Evolutionary conservation across 2,113 vertebrate species (phyloP).

Genomic region (Ammodytes marinus): DNA sequence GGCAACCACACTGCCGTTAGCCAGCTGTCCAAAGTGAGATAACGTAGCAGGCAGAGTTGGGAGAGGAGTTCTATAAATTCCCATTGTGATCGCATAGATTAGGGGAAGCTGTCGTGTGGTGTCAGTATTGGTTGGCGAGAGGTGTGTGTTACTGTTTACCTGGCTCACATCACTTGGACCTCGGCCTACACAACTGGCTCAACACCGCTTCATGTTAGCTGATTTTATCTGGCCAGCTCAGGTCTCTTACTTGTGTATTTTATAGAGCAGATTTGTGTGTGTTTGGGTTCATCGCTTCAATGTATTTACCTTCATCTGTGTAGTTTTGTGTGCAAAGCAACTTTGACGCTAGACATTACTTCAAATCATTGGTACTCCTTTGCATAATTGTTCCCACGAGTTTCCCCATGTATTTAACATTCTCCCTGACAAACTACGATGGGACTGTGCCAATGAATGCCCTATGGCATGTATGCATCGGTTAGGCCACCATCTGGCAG

Average conservation of each 20-base stretch:
- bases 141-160: slow-evolving; percentile 37
- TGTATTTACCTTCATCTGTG: background rate
- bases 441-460: slow-evolving; percentile 33
- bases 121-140: slow-evolving; percentile 6
- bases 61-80: slow-evolving; percentile 58
- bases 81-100: slow-evolving; percentile 49
- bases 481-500: slow-evolving; percentile 67
- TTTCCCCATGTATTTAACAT: slow-evolving; percentile 42
- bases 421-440: slow-evolving; percentile 18
- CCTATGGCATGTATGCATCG: slow-evolving; percentile 49
- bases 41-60: slow-evolving; percentile 69
- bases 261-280: background rate
- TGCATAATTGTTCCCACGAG: slow-evolving; percentile 31
- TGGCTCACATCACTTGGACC: slow-evolving; percentile 6
- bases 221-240: slow-evolving; percentile 10
- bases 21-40: slow-evolving; percentile 79
- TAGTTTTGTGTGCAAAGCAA: background rate
- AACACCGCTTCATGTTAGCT: background rate
- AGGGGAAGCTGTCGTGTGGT: slow-evolving; percentile 29
- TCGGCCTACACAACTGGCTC: background rate
- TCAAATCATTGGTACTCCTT: slow-evolving; percentile 3
- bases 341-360: slow-evolving; percentile 4
- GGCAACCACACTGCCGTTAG: slow-evolving; percentile 75
- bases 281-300: background rate
- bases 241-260: background rate